phyloP scores from a whole-genome alignment of 2,888 invertebrate species.

The Polydrusus pterygomalis region DNA sequence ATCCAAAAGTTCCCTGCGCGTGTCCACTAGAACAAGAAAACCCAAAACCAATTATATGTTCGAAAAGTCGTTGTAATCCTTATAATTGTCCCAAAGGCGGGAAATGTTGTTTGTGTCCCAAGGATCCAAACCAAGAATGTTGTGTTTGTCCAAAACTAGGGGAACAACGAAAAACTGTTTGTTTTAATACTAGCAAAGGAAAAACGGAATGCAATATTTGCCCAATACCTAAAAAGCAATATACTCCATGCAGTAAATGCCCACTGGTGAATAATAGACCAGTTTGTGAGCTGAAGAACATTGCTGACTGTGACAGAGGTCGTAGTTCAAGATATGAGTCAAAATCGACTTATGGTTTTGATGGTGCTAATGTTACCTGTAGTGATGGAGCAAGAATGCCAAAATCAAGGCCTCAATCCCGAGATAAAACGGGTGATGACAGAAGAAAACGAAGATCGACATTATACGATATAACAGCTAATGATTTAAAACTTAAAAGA shows the following conservation, averaged over 20 bases:
- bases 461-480: neutral
- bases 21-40: neutral
- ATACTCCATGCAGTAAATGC: neutral
- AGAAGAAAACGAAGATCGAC: neutral
- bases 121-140: neutral
- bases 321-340: neutral
- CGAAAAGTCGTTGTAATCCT: neutral
- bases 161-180: neutral
- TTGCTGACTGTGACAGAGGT: neutral
- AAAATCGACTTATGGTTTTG: neutral
- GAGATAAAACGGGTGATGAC: neutral
- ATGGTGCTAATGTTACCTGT: neutral
- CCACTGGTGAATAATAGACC: too few species aligned
- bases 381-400: neutral
- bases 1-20: neutral
- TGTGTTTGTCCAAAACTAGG: neutral
- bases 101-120: neutral
- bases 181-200: too few species aligned
- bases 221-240: neutral
- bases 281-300: neutral
- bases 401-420: neutral
- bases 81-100: neutral
- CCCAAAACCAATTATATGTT: neutral
- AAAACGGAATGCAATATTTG: neutral
- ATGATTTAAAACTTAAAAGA: neutral